phyloP scores from a whole-genome alignment of 2,888 invertebrate species.

The Salpingus planirostris region DNA sequence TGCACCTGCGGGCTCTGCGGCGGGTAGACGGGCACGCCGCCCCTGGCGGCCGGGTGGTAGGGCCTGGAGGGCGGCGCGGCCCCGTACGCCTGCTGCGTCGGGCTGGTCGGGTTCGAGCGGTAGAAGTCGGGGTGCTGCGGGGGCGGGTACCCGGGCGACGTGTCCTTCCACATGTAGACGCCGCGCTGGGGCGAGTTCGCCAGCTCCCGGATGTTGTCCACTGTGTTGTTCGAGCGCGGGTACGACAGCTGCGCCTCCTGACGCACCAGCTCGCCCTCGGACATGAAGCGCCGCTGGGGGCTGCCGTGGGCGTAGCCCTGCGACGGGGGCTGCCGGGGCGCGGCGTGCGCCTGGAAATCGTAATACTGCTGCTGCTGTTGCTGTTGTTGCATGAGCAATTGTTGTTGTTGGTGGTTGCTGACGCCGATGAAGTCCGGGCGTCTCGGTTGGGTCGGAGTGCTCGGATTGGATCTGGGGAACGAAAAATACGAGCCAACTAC shows the following conservation, averaged over 20 bases:
- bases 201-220: constrained; percentile 79
- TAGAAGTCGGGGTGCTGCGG: constrained; percentile 42
- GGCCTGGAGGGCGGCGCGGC: constrained; percentile 48
- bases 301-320: constrained; percentile 32
- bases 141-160: constrained; percentile 55
- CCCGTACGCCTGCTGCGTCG: constrained; percentile 43
- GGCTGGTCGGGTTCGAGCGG: constrained; percentile 67
- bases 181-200: constrained; percentile 81
- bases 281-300: constrained; percentile 53
- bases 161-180: constrained; percentile 73
- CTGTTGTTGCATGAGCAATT: no score
- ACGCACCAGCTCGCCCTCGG: constrained; percentile 72
- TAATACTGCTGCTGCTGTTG: constrained; percentile 36
- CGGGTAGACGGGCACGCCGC: constrained; percentile 63
- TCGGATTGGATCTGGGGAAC: constrained; percentile 76
- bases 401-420: constrained; percentile 38
- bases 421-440: constrained; percentile 80
- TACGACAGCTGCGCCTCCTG: constrained; percentile 56
- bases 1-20: constrained; percentile 50
- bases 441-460: constrained; percentile 83
- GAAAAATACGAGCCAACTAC: no score
- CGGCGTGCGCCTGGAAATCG: constrained; percentile 37
- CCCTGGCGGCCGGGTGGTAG: constrained; percentile 55
- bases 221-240: constrained; percentile 64
- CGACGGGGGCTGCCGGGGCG: constrained; percentile 17